These are phyloP conservation scores for Nothura maculosa DNA, from an alignment of 2,797 vertebrate genomes.

Conservation along the genomic window DNA sequence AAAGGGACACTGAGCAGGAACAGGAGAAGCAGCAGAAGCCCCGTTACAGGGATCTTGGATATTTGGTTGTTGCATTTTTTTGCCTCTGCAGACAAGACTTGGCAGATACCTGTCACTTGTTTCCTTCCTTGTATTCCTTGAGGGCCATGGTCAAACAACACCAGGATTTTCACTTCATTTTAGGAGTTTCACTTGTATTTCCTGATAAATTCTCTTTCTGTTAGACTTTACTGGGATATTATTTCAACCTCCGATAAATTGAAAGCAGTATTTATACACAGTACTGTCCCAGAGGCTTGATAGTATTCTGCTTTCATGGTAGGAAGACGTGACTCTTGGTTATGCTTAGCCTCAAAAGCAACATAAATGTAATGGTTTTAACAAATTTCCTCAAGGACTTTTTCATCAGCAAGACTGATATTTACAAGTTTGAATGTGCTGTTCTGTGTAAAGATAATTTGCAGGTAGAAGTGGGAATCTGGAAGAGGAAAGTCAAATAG, in stretches of 20 bases:
- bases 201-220: constrained; percentile 1
- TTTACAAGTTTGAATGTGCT: constrained; percentile 30
- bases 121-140: background rate
- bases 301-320: background rate
- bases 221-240: constrained; percentile 1
- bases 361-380: constrained; percentile 23
- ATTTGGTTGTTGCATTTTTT: background rate
- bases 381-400: constrained; percentile 47
- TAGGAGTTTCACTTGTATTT: background rate
- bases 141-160: background rate
- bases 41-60: background rate
- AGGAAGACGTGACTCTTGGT: constrained; percentile 15
- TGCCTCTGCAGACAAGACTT: background rate
- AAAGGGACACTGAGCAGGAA: background rate
- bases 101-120: background rate
- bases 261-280: background rate
- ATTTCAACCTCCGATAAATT: constrained; percentile 20
- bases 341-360: background rate
- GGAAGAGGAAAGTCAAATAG: constrained; percentile 5
- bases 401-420: constrained; percentile 40
- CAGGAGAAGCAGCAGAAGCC: background rate
- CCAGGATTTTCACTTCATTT: no score
- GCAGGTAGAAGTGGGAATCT: background rate
- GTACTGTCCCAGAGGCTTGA: background rate
- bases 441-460: background rate